Evolutionary conservation across 2,113 vertebrate species (phyloP), one percentile per base, ranked within the genome.

Genomic region (Strix aluco): DNA sequence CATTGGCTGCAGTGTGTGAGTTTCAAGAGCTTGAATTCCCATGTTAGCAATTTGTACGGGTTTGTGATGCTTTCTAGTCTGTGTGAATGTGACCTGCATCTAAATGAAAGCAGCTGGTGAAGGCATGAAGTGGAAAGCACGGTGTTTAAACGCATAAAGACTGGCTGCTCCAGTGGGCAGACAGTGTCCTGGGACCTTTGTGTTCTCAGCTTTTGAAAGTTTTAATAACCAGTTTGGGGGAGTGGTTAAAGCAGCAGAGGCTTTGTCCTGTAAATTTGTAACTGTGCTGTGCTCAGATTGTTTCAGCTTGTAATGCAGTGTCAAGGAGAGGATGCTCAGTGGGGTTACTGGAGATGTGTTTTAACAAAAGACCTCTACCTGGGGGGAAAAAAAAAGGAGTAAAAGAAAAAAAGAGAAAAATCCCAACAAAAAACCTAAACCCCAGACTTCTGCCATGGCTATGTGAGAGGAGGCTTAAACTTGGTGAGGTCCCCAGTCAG

Each of bases 91-190:
- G 96, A 92, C 67, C 71, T 84, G 95, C 94, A 91, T 97, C 52
- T 94, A 82, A 95, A 94, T 82, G 94, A 79, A 78, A 90, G 94
- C 94, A 92, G 92, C 94, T 96, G 95, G 15, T 91, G 92, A 63
- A 91, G 81, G 83, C 86, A 69, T 1, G 38, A 15, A 86, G 88
- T 66, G 80, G 49, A 72, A 46, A 80, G 86, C 67, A 9, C 0
- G 5, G 63, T 80, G 86, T 81, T 91, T 10, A n/a, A 78, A 74
- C 3, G 6, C 44, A n/a, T 15, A 13, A 69, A 84, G 74, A 38
- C 70, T 80, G 92, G 23, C 92, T 94, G 82, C 82, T 90, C 51
- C 72, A 8, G 4, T 54, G 86, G 90, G 55, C 90, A 85, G 73
- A 1, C 46, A 21, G 20, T 49, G 90, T 79, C 91, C 94, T 89